A percentile compares a stretch with the other conserved stretches of the same genome.
Conservation (phyloP, 1,140 invertebrate genomes). For the Cyclina sinensis region DNA sequence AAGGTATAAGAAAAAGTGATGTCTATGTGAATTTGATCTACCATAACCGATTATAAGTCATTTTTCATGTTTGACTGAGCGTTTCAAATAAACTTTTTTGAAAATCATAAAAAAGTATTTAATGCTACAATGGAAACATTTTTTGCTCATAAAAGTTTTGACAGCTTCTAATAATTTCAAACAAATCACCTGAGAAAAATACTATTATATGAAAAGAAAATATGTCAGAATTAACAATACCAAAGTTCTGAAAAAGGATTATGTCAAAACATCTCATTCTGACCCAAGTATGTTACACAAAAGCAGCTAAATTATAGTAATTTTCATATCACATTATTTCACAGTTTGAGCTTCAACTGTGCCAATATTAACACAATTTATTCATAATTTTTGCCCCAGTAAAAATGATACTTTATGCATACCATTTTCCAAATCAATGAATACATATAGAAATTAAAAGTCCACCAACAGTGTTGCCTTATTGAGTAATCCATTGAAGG, state of each 20-base stretch:
- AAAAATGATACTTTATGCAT: background rate
- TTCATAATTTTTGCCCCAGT: background rate
- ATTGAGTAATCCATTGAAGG: background rate
- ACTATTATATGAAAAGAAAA: no score
- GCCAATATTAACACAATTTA: background rate
- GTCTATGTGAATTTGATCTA: no score
- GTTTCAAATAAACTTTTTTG: background rate
- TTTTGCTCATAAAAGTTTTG: no score
- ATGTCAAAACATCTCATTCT: no score
- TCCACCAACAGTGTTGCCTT: background rate
- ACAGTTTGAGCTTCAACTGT: background rate
- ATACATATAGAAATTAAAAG: background rate
- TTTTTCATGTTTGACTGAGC: background rate
- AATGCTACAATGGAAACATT: no score
- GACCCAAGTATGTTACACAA: no score
- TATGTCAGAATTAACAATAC: no score
- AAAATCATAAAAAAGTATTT: background rate
- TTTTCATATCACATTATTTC: background rate
- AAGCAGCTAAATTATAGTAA: background rate
- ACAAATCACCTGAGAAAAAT: no score
- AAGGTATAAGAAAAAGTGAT: no score
- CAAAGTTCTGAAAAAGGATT: no score
- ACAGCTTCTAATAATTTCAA: no score
- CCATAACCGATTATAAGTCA: no score
- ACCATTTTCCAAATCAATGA: conserved; percentile 1